A percentile compares a stretch with the other conserved stretches of the same genome.
Evolutionary conservation across 2,888 invertebrate species (phyloP).

Genomic region (Belgica antarctica): DNA sequence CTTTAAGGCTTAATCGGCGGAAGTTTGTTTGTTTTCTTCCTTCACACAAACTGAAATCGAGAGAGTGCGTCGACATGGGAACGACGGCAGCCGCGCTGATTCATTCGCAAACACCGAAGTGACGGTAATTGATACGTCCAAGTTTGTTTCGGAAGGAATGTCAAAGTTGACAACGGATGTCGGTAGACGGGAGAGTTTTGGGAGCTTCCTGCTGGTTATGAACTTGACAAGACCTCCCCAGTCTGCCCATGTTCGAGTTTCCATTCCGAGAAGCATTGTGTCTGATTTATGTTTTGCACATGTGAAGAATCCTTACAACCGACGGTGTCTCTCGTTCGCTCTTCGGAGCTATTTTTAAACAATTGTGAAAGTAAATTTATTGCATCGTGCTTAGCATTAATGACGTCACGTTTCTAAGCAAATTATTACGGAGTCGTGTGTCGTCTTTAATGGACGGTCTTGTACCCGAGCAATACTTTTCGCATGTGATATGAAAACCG

Average conservation of each 20-base stretch:
- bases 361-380: too few relatives aligned
- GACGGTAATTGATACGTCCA: neutral
- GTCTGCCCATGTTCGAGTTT: neutral
- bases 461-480: too few relatives aligned
- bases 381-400: neutral
- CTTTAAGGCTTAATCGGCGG: constrained; percentile 8
- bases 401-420: neutral
- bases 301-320: constrained; percentile 15
- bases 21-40: neutral
- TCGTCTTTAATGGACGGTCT: too few relatives aligned
- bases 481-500: neutral
- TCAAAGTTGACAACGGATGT: too few relatives aligned
- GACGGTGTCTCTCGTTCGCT: too few relatives aligned
- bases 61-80: neutral
- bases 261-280: neutral
- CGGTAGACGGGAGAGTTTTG: neutral
- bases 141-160: constrained; percentile 4
- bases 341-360: neutral
- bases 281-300: constrained; percentile 5
- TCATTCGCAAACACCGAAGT: neutral
- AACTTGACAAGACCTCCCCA: too few relatives aligned
- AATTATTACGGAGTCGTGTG: neutral
- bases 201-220: too few relatives aligned
- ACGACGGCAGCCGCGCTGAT: neutral
- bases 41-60: neutral